Evolutionary conservation across 2,888 invertebrate species (phyloP).

Genomic region (Spicauda simplicius): DNA sequence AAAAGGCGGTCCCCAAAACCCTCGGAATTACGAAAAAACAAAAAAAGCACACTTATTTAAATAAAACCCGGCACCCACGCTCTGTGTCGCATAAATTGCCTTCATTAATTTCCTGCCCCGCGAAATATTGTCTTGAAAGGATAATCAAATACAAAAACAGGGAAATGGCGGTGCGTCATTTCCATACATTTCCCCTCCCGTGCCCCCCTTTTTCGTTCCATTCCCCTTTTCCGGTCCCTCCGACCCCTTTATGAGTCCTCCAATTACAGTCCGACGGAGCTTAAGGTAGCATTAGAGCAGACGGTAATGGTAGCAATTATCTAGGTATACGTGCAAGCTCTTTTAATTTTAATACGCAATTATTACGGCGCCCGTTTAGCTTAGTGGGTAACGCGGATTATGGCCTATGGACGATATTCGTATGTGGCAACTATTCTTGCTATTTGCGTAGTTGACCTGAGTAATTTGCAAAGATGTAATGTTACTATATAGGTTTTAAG

Average conservation of each 20-base stretch:
- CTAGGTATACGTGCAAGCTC: conserved; percentile 39
- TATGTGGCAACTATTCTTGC: too few species aligned
- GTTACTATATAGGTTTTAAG: too few species aligned
- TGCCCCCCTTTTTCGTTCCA: conserved; percentile 67
- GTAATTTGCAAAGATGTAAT: too few species aligned
- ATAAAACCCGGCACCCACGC: conserved; percentile 76
- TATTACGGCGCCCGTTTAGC: conserved; percentile 32
- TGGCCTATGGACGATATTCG: background rate
- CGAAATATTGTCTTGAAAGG: conserved; percentile 85
- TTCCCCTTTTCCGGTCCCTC: conserved; percentile 71
- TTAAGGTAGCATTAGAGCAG: conserved; percentile 75
- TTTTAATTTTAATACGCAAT: conserved; percentile 37
- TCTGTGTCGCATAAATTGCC: conserved; percentile 83
- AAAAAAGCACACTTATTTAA: conserved; percentile 73
- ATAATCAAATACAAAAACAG: conserved; percentile 85
- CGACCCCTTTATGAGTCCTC: conserved; percentile 80
- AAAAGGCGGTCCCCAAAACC: conserved; percentile 73
- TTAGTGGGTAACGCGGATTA: conserved; percentile 30
- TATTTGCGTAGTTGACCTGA: too few species aligned
- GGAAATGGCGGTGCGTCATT: conserved; percentile 84
- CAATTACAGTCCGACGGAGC: conserved; percentile 79
- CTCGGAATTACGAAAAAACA: conserved; percentile 63
- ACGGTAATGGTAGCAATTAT: conserved; percentile 57
- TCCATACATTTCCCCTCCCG: conserved; percentile 76
- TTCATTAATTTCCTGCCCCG: conserved; percentile 84